These are phyloP conservation scores for Characodon lateralis DNA, from an alignment of 2,797 vertebrate genomes.

Conservation along the genomic window DNA sequence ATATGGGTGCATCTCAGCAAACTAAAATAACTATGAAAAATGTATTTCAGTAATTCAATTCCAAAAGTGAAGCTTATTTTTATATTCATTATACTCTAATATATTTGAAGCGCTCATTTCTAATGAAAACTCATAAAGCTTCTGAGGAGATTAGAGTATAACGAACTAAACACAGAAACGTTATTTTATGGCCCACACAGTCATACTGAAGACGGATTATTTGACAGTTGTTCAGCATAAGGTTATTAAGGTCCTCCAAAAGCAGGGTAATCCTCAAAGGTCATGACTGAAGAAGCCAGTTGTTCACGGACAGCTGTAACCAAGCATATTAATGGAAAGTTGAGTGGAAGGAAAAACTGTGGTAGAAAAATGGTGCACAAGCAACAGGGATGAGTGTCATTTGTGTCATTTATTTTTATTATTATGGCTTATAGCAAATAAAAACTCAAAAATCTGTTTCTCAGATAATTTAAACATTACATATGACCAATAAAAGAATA, in stretches of 20 bases:
- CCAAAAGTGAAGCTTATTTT: background rate
- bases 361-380: background rate
- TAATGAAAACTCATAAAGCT: background rate
- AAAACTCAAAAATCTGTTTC: background rate
- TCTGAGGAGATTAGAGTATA: background rate
- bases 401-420: background rate
- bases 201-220: background rate
- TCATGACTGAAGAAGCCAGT: no score
- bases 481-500: background rate
- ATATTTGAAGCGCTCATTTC: background rate
- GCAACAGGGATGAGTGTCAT: background rate
- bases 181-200: background rate
- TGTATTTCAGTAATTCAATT: background rate
- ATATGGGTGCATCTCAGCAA: slow-evolving; percentile 4
- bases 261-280: no score
- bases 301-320: background rate
- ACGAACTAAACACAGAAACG: background rate
- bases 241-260: background rate
- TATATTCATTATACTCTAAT: background rate
- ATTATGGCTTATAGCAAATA: background rate
- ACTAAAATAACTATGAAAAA: background rate
- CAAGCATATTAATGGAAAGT: background rate
- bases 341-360: background rate
- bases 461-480: background rate
- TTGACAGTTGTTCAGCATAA: no score